Conservation (phyloP, 2,888 invertebrate genomes). For the Furcula furcula region DNA sequence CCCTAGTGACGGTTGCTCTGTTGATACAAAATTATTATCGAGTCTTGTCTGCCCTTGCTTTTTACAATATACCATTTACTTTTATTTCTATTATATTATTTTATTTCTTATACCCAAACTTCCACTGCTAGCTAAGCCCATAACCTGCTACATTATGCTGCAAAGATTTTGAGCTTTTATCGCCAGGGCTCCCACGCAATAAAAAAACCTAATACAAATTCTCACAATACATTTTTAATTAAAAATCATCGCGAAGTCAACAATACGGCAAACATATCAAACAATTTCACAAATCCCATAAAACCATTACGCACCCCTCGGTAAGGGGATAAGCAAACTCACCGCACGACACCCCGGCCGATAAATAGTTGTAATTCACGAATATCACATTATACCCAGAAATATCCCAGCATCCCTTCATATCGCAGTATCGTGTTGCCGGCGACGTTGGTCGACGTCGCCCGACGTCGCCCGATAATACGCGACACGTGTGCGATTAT, state of each 20-base stretch:
- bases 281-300: slow-evolving; percentile 62
- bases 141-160: no score
- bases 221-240: slow-evolving; percentile 25
- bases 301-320: slow-evolving; percentile 50
- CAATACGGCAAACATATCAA: slow-evolving; percentile 39
- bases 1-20: no score
- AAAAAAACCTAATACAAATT: slow-evolving; percentile 3
- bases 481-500: slow-evolving; percentile 72
- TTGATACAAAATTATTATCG: no score
- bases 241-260: slow-evolving; percentile 31
- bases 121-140: no score
- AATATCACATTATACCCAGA: slow-evolving; percentile 50
- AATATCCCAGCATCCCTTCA: neutral
- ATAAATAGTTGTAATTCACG: slow-evolving; percentile 78
- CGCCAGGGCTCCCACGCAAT: neutral
- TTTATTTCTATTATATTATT: no score
- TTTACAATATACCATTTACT: no score
- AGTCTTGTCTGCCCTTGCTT: no score
- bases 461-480: slow-evolving; percentile 68
- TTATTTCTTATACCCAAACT: no score
- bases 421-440: slow-evolving; percentile 23
- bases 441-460: slow-evolving; percentile 5
- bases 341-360: slow-evolving; percentile 56
- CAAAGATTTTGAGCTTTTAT: no score
- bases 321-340: slow-evolving; percentile 30